phyloP scores from a whole-genome alignment of 2,797 vertebrate species.

The Rhinogobio ventralis region DNA sequence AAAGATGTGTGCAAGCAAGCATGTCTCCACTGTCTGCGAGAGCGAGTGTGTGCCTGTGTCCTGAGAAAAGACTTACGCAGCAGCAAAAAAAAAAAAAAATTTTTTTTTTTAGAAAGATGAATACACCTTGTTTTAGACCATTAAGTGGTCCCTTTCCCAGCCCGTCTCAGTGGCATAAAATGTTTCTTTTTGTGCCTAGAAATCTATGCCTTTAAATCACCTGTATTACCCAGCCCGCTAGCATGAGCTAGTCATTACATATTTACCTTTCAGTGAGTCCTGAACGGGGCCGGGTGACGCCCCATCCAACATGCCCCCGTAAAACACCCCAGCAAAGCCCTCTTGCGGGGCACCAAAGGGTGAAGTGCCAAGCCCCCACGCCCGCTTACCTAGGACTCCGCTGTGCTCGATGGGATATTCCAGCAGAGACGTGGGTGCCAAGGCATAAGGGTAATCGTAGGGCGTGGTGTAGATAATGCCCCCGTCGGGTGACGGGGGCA shows the following conservation, averaged over 20 bases:
- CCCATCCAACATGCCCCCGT: slow-evolving; percentile 78
- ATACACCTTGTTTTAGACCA: slow-evolving; percentile 12
- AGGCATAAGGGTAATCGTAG: slow-evolving; percentile 85
- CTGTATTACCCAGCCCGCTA: slow-evolving; percentile 68
- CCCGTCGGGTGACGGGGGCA: slow-evolving; percentile 80
- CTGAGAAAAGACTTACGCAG: slow-evolving; percentile 56
- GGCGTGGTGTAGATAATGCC: slow-evolving; percentile 86
- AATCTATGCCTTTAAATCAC: slow-evolving; percentile 65
- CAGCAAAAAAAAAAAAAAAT: neutral
- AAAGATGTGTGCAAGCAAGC: slow-evolving; percentile 61
- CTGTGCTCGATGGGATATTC: slow-evolving; percentile 87
- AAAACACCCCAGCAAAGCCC: slow-evolving; percentile 78
- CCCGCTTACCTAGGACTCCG: slow-evolving; percentile 87
- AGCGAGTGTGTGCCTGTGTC: slow-evolving; percentile 61
- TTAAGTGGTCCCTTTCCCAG: slow-evolving; percentile 30
- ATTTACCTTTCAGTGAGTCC: slow-evolving; percentile 88
- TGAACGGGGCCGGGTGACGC: slow-evolving; percentile 79
- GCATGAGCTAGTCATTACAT: slow-evolving; percentile 82
- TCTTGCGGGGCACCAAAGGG: slow-evolving; percentile 71
- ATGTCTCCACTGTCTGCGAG: slow-evolving; percentile 44
- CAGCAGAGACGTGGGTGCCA: slow-evolving; percentile 86
- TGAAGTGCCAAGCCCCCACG: slow-evolving; percentile 56
- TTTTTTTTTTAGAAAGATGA: neutral
- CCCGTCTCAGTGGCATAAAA: slow-evolving; percentile 24
- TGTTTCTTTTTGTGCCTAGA: neutral